Evolutionary conservation across 2,113 vertebrate species (phyloP).

Genomic region (Podilymbus podiceps): DNA sequence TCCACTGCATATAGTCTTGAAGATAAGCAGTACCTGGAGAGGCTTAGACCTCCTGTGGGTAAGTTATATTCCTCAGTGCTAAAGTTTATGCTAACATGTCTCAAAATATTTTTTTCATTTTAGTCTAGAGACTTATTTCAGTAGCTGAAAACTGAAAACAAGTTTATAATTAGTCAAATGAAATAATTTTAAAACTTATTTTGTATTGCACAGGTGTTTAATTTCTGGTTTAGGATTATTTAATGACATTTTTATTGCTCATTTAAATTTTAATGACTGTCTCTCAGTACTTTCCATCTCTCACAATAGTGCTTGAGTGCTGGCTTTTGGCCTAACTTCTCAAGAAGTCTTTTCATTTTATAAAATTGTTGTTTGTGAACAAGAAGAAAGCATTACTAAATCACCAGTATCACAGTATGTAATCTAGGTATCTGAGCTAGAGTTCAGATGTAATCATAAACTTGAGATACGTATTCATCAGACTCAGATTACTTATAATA

Average conservation of each 20-base stretch:
- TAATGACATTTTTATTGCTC: not conserved
- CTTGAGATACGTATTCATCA: not conserved
- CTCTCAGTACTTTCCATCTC: not conserved
- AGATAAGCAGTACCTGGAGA: constrained; percentile 86
- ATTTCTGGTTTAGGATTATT: not conserved
- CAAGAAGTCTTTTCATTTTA: not conserved
- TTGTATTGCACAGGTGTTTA: not conserved
- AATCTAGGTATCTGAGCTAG: not conserved
- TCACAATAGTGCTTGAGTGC: not conserved
- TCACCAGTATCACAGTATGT: not conserved
- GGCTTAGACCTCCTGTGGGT: constrained; percentile 84
- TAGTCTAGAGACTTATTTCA: not conserved
- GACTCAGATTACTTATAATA: not conserved
- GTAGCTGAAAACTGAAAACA: not conserved
- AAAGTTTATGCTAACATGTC: not conserved
- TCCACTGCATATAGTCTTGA: constrained; percentile 82
- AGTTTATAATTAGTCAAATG: not conserved
- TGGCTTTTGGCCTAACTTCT: not conserved
- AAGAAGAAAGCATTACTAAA: not conserved
- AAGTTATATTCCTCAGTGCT: constrained; percentile 13
- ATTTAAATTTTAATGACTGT: not conserved
- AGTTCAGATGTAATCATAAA: not conserved
- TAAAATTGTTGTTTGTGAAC: not conserved
- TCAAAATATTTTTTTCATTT: not conserved
- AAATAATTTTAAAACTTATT: not conserved